These are phyloP conservation scores for Panthera leo DNA, from an alignment of 2,113 vertebrate species.

Conservation along the genomic window DNA sequence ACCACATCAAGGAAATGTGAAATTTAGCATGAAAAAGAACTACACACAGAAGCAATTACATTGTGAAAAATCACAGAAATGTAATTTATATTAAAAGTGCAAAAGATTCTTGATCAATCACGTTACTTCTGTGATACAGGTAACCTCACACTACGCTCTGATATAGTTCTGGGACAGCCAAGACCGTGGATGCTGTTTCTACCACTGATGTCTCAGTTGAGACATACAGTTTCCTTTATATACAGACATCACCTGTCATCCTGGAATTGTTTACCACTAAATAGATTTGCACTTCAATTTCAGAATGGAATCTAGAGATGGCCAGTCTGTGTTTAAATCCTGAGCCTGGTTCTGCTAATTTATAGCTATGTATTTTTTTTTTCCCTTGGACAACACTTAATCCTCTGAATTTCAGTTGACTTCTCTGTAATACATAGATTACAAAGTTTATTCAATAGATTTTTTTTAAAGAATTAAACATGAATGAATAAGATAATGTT, in stretches of 20 bases:
- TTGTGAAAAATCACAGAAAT: slow-evolving; percentile 56
- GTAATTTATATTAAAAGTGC: slow-evolving; percentile 59
- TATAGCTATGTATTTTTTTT: neutral
- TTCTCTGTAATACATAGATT: neutral
- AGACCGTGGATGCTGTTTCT: neutral
- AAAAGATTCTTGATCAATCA: slow-evolving; percentile 60
- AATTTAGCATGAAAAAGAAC: slow-evolving; percentile 73
- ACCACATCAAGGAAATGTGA: slow-evolving; percentile 60
- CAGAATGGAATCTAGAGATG: neutral
- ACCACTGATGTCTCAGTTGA: neutral
- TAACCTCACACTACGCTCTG: neutral
- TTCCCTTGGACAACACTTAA: neutral
- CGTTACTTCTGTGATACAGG: neutral
- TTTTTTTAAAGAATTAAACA: neutral
- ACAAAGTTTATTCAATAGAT: neutral
- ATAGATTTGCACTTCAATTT: neutral
- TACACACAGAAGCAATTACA: slow-evolving; percentile 68
- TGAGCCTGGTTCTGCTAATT: neutral
- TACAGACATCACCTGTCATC: neutral
- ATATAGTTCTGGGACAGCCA: neutral
- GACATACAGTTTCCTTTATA: neutral
- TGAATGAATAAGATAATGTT: neutral
- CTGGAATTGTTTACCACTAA: neutral
- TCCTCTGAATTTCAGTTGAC: neutral
- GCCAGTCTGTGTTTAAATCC: neutral